Evolutionary conservation across 2,797 vertebrate species (phyloP), one percentile per base, ranked within the genome.

Genomic region (Acanthis flammea): DNA sequence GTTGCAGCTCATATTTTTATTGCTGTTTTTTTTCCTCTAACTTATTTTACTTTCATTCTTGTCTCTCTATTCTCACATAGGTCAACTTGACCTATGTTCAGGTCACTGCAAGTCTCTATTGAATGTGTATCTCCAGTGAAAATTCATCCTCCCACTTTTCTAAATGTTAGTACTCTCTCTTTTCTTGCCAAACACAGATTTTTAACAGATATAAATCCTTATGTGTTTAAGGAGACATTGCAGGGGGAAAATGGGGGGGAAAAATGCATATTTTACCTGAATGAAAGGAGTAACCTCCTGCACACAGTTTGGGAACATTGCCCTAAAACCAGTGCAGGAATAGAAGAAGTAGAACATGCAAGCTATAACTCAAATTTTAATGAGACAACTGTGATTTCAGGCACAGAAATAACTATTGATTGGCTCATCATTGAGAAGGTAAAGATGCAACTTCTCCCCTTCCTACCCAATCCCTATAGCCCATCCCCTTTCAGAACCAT

Each of bases 301-400:
- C 30, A 78, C 22, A 23, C 1, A 21, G 14, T 28, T 70, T 60
- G 54, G 68, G 57, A 92, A 55, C n/a, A 17, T 73, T 45, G 22
- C 30, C 60, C n/a, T 58, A 37, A 62, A 83, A 62, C 10, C 62
- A 61, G 24, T 4, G 9, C 58, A 83, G 8, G 7, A 90, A 45
- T 0, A 0, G 0, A 58, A 48, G 41, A 35, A 33, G 18, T 12
- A 73, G 44, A 76, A 76, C 30, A 45, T 3, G 1, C 27, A 67
- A 91, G n/a, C 15, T 81, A 1, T 62, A 95, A 76, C 15, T 85
- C 57, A 78, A 19, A 35, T 84, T 67, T 95, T 66, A 86, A 65
- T 86, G 68, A 88, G 73, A 78, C 48, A 84, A 35, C 5, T 63
- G n/a, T 63, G 62, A 48, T 88, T 91, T 85, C 80, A 55, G 3